A percentile compares a stretch with the other conserved stretches of the same genome.
Evolutionary conservation across 2,888 invertebrate genomes (phyloP).

Genomic region (Notocelia uddmanniana): DNA sequence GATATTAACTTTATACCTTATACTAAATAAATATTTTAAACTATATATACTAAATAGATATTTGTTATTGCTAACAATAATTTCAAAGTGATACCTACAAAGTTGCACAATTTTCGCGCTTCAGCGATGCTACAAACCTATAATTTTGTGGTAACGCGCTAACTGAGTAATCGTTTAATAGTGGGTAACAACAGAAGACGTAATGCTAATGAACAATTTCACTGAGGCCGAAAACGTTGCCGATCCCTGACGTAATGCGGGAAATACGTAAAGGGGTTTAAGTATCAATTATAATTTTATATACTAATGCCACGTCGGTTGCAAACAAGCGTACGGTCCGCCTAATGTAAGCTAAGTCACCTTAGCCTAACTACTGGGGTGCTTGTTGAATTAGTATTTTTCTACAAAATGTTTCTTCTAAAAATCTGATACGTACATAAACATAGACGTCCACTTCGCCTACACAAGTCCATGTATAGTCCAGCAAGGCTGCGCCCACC

Average conservation of each 20-base stretch:
- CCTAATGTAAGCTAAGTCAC: too few species aligned
- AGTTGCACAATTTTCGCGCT: constrained; percentile 52
- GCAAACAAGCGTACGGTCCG: too few species aligned
- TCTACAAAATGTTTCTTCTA: background rate
- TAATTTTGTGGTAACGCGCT: constrained; percentile 52
- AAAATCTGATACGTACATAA: background rate
- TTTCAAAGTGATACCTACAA: constrained; percentile 29
- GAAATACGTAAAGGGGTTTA: constrained; percentile 2
- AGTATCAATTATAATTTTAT: constrained; percentile 1
- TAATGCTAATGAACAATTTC: constrained; percentile 50
- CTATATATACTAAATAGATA: background rate
- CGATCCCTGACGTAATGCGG: constrained; percentile 55
- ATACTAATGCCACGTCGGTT: too few species aligned
- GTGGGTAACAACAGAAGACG: constrained; percentile 48
- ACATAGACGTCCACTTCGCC: constrained; percentile 52
- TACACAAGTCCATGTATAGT: constrained; percentile 72
- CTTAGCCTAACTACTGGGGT: too few species aligned
- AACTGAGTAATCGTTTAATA: constrained; percentile 56
- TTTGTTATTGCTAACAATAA: constrained; percentile 20
- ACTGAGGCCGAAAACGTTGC: constrained; percentile 54
- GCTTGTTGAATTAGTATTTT: background rate
- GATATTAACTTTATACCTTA: too few species aligned
- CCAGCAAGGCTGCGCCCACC: constrained; percentile 77
- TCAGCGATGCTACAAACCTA: constrained; percentile 49
- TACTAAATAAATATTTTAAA: constrained; percentile 3